phyloP scores from a whole-genome alignment of 2,797 vertebrate genomes.

The Myotis planiceps region DNA sequence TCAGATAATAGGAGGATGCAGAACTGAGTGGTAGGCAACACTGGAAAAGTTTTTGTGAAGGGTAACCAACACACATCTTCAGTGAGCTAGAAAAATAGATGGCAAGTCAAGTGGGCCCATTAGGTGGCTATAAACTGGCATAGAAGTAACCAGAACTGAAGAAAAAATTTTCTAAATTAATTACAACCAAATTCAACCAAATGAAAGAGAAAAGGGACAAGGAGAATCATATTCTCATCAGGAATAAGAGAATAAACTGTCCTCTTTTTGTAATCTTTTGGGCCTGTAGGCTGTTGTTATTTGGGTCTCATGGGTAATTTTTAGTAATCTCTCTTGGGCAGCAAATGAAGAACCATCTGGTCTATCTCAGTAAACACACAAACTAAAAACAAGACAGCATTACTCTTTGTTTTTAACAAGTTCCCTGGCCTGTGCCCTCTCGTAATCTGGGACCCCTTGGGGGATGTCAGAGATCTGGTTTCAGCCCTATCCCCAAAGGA shows the following conservation, averaged over 20 bases:
- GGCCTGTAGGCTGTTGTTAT: background rate
- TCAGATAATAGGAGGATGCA: conserved; percentile 24
- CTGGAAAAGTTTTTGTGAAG: background rate
- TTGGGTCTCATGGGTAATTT: conserved; percentile 11
- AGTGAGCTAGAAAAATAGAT: background rate
- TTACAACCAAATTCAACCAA: conserved; percentile 39
- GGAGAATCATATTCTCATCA: background rate
- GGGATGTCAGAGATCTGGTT: too few relatives aligned
- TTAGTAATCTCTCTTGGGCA: background rate
- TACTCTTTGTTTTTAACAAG: conserved; percentile 13
- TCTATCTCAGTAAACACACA: background rate
- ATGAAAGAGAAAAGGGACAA: background rate
- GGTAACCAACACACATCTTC: background rate
- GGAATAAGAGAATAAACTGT: background rate
- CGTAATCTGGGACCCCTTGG: too few relatives aligned
- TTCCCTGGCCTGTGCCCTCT: too few relatives aligned
- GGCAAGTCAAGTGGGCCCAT: background rate
- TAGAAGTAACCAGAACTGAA: background rate
- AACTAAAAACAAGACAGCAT: background rate
- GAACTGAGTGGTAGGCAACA: background rate
- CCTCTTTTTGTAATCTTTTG: conserved; percentile 19
- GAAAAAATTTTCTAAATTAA: conserved; percentile 10
- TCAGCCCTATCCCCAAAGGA: too few relatives aligned
- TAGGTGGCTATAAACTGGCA: background rate
- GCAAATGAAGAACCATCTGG: background rate